Evolutionary conservation across 2,888 invertebrate genomes (phyloP), one percentile per base, ranked within the genome.

Genomic region (Acronicta alni): DNA sequence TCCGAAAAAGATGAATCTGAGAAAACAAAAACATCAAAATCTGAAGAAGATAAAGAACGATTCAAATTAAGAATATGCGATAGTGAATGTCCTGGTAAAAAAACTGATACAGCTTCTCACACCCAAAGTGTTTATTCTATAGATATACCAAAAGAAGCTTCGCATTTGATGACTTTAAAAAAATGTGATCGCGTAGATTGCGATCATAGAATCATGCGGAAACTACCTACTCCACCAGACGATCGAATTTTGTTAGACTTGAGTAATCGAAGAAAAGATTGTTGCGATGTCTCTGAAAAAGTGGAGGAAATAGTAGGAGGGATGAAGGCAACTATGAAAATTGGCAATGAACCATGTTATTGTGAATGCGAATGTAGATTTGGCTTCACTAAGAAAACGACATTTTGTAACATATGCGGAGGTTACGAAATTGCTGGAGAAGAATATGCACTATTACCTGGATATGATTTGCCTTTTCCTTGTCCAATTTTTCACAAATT

Each of bases 291-390:
- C 8, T 64, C 72, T n/a, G 69, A 86, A 48, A 83, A 83, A 60
- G 70, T 89, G 14, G 89, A 91, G 60, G 64, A 89, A 56, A 77
- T 90, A 0, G 59, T 83, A 6, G 88, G 89, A 10, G 87, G 77
- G 30, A 70, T 90, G 39, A 77, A 69, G 62, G 86, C 88, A 4
- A 84, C 85, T 54, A 79, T 89, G 79, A 81, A 85, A 67, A 70
- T 87, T 26, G 82, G 82, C 5, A 65, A 79, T 12, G 82, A 88
- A 45, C 86, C 89, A 16, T 94, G 94, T 74, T 90, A 77, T 68
- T 94, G 94, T 70, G 79, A 89, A 45, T 94, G 94, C 57, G 89
- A 92, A 65, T 94, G 94, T 70, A 80, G 75, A 37, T 92, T 93
- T 80, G 89, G 87, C 16, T 91, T 90, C 64, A 79, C 77, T 16